Conservation (phyloP, 2,113 vertebrate genomes). For the Podiceps cristatus region DNA sequence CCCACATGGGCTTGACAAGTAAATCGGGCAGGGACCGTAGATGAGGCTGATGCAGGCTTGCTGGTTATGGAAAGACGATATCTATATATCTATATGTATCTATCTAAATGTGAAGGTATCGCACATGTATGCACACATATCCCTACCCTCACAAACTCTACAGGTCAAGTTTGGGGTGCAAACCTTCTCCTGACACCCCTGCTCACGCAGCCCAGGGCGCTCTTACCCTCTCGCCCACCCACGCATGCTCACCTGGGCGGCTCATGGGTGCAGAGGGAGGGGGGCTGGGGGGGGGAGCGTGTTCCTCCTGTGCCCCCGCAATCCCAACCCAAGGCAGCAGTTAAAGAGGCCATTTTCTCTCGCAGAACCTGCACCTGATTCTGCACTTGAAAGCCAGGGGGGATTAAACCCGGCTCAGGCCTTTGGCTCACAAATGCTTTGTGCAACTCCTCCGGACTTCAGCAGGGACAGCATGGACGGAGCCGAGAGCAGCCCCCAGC, state of each 20-base stretch:
- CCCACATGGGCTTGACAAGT: not conserved
- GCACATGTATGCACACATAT: accelerated
- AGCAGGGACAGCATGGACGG: not conserved
- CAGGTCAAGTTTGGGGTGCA: not conserved
- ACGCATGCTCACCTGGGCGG: accelerated
- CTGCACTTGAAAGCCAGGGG: not conserved
- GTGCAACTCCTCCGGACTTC: not conserved
- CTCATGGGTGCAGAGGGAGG: accelerated
- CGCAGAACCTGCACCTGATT: not conserved
- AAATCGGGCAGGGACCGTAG: not conserved
- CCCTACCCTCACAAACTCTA: accelerated
- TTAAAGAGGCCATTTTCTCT: not conserved
- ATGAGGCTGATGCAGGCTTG: not conserved
- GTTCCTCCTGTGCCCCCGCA: not conserved
- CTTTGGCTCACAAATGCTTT: not conserved
- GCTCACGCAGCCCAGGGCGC: not conserved
- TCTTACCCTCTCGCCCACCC: accelerated
- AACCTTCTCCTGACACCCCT: not conserved
- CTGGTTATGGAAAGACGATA: not conserved
- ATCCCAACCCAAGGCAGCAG: not conserved
- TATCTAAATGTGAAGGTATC: accelerated
- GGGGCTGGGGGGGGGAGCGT: not conserved
- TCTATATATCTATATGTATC: accelerated
- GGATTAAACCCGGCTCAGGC: not conserved
- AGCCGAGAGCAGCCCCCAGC: not conserved